Evolutionary conservation across 2,888 invertebrate species (phyloP).

Genomic region (Polydrusus pterygomalis): DNA sequence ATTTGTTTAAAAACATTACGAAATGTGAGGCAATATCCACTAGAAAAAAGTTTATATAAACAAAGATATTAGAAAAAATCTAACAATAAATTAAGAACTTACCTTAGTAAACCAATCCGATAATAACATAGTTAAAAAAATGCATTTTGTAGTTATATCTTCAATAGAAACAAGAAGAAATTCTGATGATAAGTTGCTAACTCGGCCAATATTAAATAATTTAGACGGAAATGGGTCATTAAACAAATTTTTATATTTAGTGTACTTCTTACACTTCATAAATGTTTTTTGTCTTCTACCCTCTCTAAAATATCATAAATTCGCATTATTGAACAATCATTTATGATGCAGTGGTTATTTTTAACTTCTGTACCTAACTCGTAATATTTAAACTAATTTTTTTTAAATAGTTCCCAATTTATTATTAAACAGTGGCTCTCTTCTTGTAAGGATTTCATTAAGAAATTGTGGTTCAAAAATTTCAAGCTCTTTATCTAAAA

Average conservation of each 20-base stretch:
- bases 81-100: background rate
- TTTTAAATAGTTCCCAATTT: background rate
- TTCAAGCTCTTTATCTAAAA: background rate
- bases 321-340: background rate
- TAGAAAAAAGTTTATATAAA: too few species aligned
- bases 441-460: background rate
- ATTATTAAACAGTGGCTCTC: background rate
- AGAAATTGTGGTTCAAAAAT: background rate
- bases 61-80: too few species aligned
- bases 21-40: too few species aligned
- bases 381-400: background rate
- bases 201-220: background rate
- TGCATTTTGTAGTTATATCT: background rate
- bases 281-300: background rate
- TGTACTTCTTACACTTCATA: background rate
- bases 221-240: background rate
- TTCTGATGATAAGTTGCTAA: background rate
- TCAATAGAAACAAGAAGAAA: background rate
- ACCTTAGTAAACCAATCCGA: background rate
- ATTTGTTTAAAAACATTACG: too few species aligned
- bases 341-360: background rate
- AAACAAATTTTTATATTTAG: background rate
- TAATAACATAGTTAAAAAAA: background rate
- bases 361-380: background rate
- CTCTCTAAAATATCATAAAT: background rate